These are phyloP conservation scores for Drosophila repleta DNA, from an alignment of 1,140 invertebrate genomes.

Conservation along the genomic window DNA sequence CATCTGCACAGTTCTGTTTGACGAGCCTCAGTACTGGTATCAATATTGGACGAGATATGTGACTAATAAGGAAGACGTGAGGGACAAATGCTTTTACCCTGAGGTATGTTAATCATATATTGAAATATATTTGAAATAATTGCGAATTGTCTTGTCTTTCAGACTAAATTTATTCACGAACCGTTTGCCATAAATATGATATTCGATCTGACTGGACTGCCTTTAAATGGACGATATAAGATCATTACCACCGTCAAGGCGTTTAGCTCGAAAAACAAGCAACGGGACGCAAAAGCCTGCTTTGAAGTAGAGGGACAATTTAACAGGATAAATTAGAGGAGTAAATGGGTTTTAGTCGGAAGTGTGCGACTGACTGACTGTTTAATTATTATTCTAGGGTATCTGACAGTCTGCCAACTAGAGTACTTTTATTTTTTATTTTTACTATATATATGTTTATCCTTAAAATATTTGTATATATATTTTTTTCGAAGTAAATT, in stretches of 20 bases:
- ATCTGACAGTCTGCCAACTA: no score
- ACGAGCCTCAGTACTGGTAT: constrained; percentile 34
- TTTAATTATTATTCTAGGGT: no score
- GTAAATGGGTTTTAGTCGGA: no score
- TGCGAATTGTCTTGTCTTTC: background rate
- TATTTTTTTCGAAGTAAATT: no score
- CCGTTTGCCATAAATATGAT: background rate
- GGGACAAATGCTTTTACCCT: constrained; percentile 20
- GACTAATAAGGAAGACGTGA: constrained; percentile 10
- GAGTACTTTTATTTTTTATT: no score
- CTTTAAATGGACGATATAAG: constrained; percentile 4
- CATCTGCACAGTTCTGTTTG: constrained; percentile 24
- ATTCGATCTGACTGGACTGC: background rate
- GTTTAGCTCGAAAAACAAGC: background rate
- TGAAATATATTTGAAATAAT: no score
- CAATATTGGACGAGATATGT: constrained; percentile 7
- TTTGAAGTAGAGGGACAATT: background rate
- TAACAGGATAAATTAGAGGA: background rate
- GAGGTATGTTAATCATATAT: constrained; percentile 51
- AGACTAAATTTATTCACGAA: constrained; percentile 3
- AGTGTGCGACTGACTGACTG: no score
- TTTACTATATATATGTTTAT: no score
- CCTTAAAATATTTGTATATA: no score
- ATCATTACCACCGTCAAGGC: background rate
- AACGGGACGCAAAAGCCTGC: constrained; percentile 5